These are phyloP conservation scores for Martes martes DNA, from an alignment of 2,113 vertebrate genomes.

Conservation along the genomic window DNA sequence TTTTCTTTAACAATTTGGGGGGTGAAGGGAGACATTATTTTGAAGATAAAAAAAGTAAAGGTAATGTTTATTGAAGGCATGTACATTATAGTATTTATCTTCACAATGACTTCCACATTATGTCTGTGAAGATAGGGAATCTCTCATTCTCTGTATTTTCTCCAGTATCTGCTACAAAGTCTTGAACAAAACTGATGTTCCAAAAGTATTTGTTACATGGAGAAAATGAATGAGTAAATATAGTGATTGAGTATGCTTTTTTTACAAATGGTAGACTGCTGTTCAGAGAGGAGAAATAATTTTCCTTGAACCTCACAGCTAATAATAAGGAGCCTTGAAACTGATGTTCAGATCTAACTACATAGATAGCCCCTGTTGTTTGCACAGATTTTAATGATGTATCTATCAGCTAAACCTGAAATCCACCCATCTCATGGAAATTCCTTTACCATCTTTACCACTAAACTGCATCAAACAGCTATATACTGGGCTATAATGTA, in stretches of 20 bases:
- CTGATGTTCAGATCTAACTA: not conserved
- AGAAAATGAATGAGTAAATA: not conserved
- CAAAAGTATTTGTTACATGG: not conserved
- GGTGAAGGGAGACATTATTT: not conserved
- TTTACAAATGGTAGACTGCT: not conserved
- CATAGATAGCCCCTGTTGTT: not conserved
- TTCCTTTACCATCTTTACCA: not conserved
- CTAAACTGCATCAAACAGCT: not conserved
- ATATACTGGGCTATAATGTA: not conserved
- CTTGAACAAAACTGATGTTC: not conserved
- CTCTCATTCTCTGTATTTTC: not conserved
- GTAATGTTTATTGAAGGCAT: not conserved
- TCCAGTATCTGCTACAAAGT: not conserved
- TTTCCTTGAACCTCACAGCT: not conserved
- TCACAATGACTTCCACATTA: not conserved
- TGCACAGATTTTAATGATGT: not conserved
- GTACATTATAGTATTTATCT: not conserved
- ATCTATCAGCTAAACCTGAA: not conserved
- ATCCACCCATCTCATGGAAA: not conserved
- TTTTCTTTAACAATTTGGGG: not conserved
- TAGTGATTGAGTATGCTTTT: not conserved
- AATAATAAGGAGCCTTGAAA: not conserved
- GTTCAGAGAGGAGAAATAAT: not conserved
- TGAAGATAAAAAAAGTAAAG: not conserved
- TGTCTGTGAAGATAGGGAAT: not conserved